Evolutionary conservation across 2,888 invertebrate genomes (phyloP).

Genomic region (Netelia fuscicornis): DNA sequence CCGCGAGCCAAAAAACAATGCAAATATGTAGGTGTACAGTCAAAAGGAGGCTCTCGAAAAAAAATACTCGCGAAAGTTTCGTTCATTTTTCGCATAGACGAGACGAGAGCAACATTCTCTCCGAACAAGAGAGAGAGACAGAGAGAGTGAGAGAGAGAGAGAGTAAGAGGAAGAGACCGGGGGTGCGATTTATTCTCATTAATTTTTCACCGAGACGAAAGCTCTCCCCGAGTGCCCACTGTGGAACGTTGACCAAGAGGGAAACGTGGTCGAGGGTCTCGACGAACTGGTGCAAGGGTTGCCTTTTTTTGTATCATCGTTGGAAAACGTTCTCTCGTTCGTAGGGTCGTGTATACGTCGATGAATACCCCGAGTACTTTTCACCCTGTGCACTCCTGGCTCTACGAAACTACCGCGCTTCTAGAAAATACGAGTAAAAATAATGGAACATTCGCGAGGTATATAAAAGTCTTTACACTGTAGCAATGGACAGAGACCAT

Average conservation of each 20-base stretch:
- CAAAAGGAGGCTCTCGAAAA: constrained; percentile 39
- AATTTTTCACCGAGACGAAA: constrained; percentile 55
- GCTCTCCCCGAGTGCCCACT: constrained; percentile 2
- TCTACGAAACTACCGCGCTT: constrained; percentile 5
- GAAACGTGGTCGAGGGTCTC: constrained; percentile 50
- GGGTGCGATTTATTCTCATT: constrained; percentile 62
- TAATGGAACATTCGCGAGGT: not conserved
- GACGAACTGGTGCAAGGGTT: not conserved
- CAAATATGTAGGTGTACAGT: constrained; percentile 18
- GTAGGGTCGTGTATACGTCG: constrained; percentile 36
- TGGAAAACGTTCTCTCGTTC: constrained; percentile 10
- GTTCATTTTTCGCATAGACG: constrained; percentile 24
- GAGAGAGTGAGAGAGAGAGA: too few relatives aligned
- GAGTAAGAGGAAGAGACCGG: not conserved
- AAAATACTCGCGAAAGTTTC: constrained; percentile 44
- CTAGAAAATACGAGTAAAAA: constrained; percentile 9
- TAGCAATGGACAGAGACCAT: not conserved
- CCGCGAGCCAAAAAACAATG: not conserved
- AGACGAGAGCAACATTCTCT: constrained; percentile 29
- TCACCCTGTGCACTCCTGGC: constrained; percentile 3
- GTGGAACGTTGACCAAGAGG: constrained; percentile 37
- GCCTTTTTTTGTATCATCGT: constrained; percentile 24
- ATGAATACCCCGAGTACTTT: constrained; percentile 46
- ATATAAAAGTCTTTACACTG: not conserved
- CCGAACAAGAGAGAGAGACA: not conserved